phyloP scores from a whole-genome alignment of 2,888 invertebrate genomes.

The Cephus sareptanus region DNA sequence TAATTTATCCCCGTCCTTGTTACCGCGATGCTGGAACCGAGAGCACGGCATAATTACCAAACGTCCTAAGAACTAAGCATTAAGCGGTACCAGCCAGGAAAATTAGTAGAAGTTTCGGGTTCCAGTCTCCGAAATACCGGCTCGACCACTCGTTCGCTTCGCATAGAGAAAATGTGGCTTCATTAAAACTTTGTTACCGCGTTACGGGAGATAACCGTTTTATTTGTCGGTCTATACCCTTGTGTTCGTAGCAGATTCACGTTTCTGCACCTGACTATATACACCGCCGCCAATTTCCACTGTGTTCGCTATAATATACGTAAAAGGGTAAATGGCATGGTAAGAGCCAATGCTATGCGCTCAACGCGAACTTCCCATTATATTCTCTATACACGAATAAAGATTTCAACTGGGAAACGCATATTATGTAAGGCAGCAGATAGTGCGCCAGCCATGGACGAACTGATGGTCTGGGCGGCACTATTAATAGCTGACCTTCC shows the following conservation, averaged over 20 bases:
- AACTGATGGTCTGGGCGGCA: conserved; percentile 35
- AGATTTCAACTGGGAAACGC: conserved; percentile 8
- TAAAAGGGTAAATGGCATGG: neutral
- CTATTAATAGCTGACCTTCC: conserved; percentile 45
- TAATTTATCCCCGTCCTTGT: neutral
- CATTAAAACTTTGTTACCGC: conserved; percentile 29
- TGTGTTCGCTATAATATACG: neutral
- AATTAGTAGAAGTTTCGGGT: neutral
- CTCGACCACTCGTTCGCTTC: conserved; percentile 8
- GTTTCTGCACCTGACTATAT: conserved; percentile 10
- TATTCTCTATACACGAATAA: conserved; percentile 14
- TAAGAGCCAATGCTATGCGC: neutral
- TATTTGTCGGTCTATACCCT: conserved; percentile 3
- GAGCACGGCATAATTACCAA: neutral
- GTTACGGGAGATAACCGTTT: conserved; percentile 11
- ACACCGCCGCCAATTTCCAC: neutral
- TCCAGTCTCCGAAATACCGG: neutral
- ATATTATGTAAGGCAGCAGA: conserved; percentile 15
- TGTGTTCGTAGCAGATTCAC: conserved; percentile 10
- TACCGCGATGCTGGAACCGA: neutral
- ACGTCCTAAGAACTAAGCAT: neutral
- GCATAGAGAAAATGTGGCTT: conserved; percentile 21
- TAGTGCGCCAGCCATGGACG: conserved; percentile 16
- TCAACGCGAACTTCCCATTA: conserved; percentile 4
- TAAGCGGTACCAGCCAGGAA: neutral